Percentiles rank a stretch among this genome's conserved stretches.
Conservation (phyloP, 2,113 vertebrate species). For the Notarius quadriscutis region DNA sequence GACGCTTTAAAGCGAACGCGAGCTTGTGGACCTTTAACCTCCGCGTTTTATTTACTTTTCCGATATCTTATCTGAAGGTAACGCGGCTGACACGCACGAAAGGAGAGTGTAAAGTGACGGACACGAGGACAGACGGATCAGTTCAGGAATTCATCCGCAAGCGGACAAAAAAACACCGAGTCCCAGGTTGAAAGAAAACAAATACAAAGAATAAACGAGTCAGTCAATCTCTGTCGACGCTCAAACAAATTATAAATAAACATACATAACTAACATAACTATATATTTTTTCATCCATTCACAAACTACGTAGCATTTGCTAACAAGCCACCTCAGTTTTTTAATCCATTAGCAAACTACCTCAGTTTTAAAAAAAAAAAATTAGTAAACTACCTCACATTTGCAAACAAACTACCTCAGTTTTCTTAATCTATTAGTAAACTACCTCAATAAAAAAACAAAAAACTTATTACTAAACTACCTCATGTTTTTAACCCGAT, state of each 20-base stretch:
- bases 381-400: no score
- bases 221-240: background rate
- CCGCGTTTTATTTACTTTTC: background rate
- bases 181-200: background rate
- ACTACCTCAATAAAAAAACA: no score
- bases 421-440: no score
- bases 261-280: background rate
- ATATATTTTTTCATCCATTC: no score
- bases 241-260: background rate
- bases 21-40: background rate
- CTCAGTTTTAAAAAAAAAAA: no score
- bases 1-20: background rate
- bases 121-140: slow-evolving; percentile 31
- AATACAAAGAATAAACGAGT: background rate
- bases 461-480: no score
- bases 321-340: no score
- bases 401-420: no score
- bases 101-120: slow-evolving; percentile 8
- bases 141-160: slow-evolving; percentile 14
- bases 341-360: background rate
- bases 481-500: no score
- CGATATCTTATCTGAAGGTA: slow-evolving; percentile 59
- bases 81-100: slow-evolving; percentile 42
- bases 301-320: no score
- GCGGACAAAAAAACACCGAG: background rate